Evolutionary conservation across 1,140 invertebrate genomes (phyloP).

Genomic region (Dreissena polymorpha): DNA sequence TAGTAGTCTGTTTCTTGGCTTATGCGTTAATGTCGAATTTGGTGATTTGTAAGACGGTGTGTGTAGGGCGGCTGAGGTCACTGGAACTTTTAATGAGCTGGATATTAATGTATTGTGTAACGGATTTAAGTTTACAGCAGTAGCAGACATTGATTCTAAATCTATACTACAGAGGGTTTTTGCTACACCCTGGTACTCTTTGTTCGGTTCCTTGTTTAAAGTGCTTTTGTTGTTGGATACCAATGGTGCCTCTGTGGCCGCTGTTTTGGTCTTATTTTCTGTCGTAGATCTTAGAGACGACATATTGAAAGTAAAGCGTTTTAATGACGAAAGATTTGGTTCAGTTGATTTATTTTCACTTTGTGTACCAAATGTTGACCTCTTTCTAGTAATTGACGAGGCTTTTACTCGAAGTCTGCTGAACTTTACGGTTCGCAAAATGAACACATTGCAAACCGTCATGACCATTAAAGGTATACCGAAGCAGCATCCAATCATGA

Average conservation of each 20-base stretch:
- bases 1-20: too few species aligned
- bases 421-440: slow-evolving; percentile 51
- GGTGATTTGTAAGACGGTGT: too few species aligned
- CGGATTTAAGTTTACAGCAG: too few species aligned
- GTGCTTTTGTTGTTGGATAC: not conserved
- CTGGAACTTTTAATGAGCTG: too few species aligned
- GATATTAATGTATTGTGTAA: too few species aligned
- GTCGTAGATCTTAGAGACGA: not conserved
- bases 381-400: not conserved
- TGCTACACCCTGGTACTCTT: not conserved
- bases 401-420: slow-evolving; percentile 51
- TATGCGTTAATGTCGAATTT: too few species aligned
- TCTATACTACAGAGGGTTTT: too few species aligned
- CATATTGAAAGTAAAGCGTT: not conserved
- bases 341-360: not conserved
- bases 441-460: slow-evolving; percentile 63
- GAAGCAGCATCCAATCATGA: slow-evolving; percentile 68
- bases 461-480: slow-evolving; percentile 69
- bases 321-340: not conserved
- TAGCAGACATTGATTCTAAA: too few species aligned
- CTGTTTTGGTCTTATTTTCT: too few species aligned
- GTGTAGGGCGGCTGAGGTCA: too few species aligned
- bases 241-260: not conserved
- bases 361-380: not conserved
- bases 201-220: not conserved